These are phyloP conservation scores for Natator depressus DNA, from an alignment of 2,113 vertebrate genomes.

Conservation along the genomic window DNA sequence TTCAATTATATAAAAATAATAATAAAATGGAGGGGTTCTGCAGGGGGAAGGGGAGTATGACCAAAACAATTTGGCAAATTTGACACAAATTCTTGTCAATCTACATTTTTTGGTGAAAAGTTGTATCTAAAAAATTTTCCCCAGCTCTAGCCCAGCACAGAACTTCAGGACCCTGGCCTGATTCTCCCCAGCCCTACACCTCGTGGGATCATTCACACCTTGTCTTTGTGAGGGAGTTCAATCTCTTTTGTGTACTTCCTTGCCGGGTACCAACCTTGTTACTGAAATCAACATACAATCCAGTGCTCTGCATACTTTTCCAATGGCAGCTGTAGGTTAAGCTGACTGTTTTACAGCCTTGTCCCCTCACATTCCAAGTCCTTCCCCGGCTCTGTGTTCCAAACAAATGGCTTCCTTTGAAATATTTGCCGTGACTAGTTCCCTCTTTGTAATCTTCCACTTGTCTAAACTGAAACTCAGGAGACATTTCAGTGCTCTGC, in stretches of 20 bases:
- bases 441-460: not conserved
- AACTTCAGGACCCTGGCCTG: not conserved
- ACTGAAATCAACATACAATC: not conserved
- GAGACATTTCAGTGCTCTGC: not conserved
- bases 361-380: not conserved
- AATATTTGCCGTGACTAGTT: not conserved
- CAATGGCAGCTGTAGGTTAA: not conserved
- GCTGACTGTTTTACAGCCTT: not conserved
- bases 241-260: not conserved
- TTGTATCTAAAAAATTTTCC: too few relatives aligned
- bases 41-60: not conserved
- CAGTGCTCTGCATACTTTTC: not conserved
- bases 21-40: not conserved
- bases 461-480: not conserved
- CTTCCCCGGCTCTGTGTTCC: not conserved
- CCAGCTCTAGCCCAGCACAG: not conserved
- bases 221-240: not conserved
- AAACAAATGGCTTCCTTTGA: not conserved
- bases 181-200: not conserved
- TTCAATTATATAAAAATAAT: not conserved
- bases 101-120: too few relatives aligned
- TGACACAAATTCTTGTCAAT: not conserved
- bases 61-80: not conserved
- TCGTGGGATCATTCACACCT: not conserved
- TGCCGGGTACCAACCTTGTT: not conserved